Base-by-base conservation (phyloP, 2,888 invertebrate species). In the Trypoxylon attenuatum region DNA sequence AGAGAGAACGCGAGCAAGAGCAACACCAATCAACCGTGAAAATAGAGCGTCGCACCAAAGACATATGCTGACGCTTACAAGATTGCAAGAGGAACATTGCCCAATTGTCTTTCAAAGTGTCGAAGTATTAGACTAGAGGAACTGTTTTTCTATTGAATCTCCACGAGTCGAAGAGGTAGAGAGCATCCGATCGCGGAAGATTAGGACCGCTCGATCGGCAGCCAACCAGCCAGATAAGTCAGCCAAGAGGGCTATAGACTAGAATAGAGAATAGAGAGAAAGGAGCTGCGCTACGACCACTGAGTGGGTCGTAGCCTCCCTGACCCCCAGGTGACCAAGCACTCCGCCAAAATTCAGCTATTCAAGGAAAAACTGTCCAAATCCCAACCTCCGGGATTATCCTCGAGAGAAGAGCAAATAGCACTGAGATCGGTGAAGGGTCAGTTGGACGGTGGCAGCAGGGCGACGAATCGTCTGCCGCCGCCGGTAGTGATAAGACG, bases 401-500 rank as follows among this genome's bases (percentile, higher is more conserved):
- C 77, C 67, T 59, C 72, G 57, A 46, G 71, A 49, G 74, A 76
- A 54, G 65, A 75, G 66, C 69, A 74, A 41, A 81, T 81, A 72
- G 81, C 80, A 55, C 69, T 82, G 73, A 74, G 72, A 53, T 71
- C 76, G 68, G 77, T 80, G 63, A 77, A 77, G 58, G 57, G 56
- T 58, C 64, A 52, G 41, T 65, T 62, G 45, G 69, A 73, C 21
- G 22, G 50, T 38, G 51, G 39, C 39, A 52, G 42, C 22, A 63
- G 77, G 47, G 55, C 72, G 54, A 68, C 70, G 60, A 71, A 73
- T 59, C 78, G 82, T 55, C 64, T 83, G 41, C 85, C 85, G 49
- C 85, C 85, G 18, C 85, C 85, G 50, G 84, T 85, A 56, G 78
- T 85, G 39, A 85, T 85, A 56, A 78, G 84, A 18, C 77, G 85